These are phyloP conservation scores for Poicephalus meyeri DNA, from an alignment of 2,113 vertebrate species.

Conservation along the genomic window DNA sequence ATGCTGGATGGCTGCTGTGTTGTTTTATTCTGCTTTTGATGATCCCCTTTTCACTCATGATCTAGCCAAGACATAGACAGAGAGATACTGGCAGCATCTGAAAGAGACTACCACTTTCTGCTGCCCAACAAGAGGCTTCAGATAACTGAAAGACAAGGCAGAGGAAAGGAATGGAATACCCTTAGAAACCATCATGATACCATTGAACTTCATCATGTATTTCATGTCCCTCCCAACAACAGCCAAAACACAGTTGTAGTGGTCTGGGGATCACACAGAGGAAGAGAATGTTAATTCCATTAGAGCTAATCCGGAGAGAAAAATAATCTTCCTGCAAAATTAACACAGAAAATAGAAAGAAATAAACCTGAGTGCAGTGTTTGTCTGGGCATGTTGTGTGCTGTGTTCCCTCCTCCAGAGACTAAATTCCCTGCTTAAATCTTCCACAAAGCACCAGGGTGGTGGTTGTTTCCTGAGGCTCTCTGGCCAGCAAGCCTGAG, in stretches of 20 bases:
- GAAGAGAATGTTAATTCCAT: background rate
- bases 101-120: constrained; percentile 50
- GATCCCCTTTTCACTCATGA: background rate
- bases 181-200: background rate
- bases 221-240: background rate
- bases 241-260: background rate
- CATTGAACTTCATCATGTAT: background rate
- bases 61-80: background rate
- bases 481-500: background rate
- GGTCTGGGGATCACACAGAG: background rate
- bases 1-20: background rate
- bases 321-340: background rate
- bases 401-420: background rate
- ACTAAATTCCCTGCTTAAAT: background rate
- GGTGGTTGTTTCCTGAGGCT: background rate
- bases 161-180: background rate
- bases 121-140: background rate
- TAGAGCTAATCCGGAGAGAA: background rate
- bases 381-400: background rate
- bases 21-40: constrained; percentile 42
- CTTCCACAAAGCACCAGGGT: background rate
- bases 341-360: background rate
- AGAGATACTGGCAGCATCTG: constrained; percentile 38
- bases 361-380: too few species aligned
- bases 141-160: background rate